Base-by-base conservation (phyloP, 1,140 invertebrate species). In the Ericerus pela region DNA sequence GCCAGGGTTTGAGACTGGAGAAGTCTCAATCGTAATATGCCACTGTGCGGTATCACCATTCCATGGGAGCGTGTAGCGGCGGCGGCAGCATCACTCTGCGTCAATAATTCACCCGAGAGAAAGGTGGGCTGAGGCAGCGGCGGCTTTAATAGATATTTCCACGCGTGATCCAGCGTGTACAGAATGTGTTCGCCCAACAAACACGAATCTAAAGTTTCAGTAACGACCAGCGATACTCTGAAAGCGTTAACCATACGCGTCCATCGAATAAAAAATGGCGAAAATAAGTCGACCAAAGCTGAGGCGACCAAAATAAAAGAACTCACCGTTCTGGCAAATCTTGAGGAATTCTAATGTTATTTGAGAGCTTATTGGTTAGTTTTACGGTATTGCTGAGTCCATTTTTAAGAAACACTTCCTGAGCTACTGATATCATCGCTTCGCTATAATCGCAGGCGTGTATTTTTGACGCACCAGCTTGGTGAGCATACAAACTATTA, bases 131-230 rank as follows among this genome's bases (percentile, higher is more conserved):
- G 12, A 16, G 55, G 41, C n/a, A 53, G 47, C 11, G 31, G 36
- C 1, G 58, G 61, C n/a, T 58, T 12, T 10, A 84, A 63, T 20
- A 85, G 66, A 59, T 76, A 64, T 56, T 77, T 64, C 73, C 78
- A 80, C 5, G 83, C 82, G 72, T 86, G 78, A 30, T 74, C 66
- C 24, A 88, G 62, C 20, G 79, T 79, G 62, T 77, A 69, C 30
- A 88, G 65, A 30, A 81, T 72, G 61, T 77, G 71, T 70, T 88
- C 85, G 14, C 85, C 85, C 68, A 88, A 80, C 22, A 87, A 63
- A 2, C 78, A 84, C 57, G 79, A 78, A 73, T 88, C 85, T 73
- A 88, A 81, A 43, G 80, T 80, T 69, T 88, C 85, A 51, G 82
- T 85, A 1, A 87, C 72, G 20, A 86, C 66, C 6, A 85, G 63